These are phyloP conservation scores for Epinotia ramella DNA, from an alignment of 2,888 invertebrate species.

Conservation along the genomic window DNA sequence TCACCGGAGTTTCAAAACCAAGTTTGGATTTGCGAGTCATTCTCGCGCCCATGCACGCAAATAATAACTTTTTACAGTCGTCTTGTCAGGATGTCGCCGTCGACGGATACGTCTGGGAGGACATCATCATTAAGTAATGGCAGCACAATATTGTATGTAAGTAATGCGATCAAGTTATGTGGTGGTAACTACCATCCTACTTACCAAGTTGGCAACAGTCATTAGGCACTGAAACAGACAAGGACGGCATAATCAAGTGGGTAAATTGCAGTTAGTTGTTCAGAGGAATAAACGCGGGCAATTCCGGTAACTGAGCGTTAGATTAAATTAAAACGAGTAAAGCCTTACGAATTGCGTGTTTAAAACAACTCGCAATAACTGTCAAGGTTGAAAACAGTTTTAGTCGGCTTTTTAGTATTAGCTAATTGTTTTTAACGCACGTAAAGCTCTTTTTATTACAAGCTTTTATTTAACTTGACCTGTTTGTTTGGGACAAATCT, in stretches of 20 bases:
- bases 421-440: background rate
- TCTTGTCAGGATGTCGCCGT: too few species aligned
- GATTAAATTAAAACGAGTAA: constrained; percentile 3
- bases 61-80: too few species aligned
- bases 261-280: constrained; percentile 19
- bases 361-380: background rate
- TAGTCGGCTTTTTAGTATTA: background rate
- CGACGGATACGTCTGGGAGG: too few species aligned
- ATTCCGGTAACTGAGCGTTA: background rate
- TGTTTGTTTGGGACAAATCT: too few species aligned
- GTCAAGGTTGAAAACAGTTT: background rate
- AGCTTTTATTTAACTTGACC: too few species aligned
- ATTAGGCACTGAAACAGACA: constrained; percentile 33
- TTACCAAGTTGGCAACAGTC: constrained; percentile 23
- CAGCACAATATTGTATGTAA: constrained; percentile 20
- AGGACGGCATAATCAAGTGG: constrained; percentile 25
- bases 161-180: constrained; percentile 6
- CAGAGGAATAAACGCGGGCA: background rate
- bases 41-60: too few species aligned
- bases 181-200: background rate
- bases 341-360: constrained; percentile 9
- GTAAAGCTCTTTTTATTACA: too few species aligned
- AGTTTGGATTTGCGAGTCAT: too few species aligned
- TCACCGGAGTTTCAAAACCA: too few species aligned
- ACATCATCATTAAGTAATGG: constrained; percentile 29